These are phyloP conservation scores for Rhamnusium bicolor DNA, from an alignment of 2,888 invertebrate genomes.

Conservation along the genomic window DNA sequence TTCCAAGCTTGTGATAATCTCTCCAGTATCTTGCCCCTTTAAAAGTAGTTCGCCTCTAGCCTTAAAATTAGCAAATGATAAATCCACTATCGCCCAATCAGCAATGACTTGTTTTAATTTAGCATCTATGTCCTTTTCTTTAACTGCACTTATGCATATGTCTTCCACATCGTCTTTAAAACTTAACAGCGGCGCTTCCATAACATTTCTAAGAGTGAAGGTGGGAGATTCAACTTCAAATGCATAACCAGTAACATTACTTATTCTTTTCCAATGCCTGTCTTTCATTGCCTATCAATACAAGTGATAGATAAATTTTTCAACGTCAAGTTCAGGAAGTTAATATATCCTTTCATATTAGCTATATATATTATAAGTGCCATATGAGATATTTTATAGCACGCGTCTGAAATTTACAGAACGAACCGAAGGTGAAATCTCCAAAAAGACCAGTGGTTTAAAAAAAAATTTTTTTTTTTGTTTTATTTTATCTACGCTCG, in stretches of 20 bases:
- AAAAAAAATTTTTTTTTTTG: no score
- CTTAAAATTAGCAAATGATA: slow-evolving; percentile 84
- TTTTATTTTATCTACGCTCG: no score
- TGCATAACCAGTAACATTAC: slow-evolving; percentile 75
- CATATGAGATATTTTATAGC: no score
- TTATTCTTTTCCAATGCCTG: slow-evolving; percentile 73
- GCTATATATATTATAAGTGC: no score
- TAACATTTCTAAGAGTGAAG: slow-evolving; percentile 85
- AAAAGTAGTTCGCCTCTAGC: slow-evolving; percentile 86
- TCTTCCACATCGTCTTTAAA: slow-evolving; percentile 93
- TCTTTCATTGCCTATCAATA: slow-evolving; percentile 74
- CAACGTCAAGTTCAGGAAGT: no score
- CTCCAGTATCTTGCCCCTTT: slow-evolving; percentile 82
- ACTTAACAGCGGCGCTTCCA: slow-evolving; percentile 88
- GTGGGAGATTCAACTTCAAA: slow-evolving; percentile 87
- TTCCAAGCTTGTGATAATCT: slow-evolving; percentile 85
- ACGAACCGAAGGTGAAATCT: no score
- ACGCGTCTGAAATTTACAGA: no score
- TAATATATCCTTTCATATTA: no score
- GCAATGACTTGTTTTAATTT: slow-evolving; percentile 86
- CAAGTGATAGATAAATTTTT: not conserved
- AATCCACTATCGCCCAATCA: slow-evolving; percentile 85
- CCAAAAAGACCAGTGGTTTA: no score
- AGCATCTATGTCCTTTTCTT: slow-evolving; percentile 92
- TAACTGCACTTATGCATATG: slow-evolving; percentile 90